These are phyloP conservation scores for Myanophis thanlyinensis DNA, from an alignment of 2,113 vertebrate genomes.

Conservation along the genomic window DNA sequence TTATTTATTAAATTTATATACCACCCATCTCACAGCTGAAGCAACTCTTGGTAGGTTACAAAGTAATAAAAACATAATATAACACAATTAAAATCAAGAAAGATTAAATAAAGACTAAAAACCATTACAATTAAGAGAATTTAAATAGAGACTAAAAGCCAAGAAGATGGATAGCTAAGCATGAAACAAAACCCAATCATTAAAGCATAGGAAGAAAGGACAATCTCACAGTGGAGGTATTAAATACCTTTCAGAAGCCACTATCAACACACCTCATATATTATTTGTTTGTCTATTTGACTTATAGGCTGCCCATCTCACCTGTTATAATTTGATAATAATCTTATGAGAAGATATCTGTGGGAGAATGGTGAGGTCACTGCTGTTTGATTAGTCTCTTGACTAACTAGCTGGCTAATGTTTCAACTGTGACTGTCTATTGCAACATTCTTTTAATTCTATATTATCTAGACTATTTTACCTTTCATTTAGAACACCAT, in stretches of 20 bases:
- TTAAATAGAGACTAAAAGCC: neutral
- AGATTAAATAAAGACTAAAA: neutral
- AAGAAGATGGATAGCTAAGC: neutral
- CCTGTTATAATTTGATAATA: neutral
- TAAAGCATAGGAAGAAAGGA: neutral
- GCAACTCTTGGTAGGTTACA: neutral
- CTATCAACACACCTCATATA: neutral
- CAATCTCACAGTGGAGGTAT: neutral
- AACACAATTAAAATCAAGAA: neutral
- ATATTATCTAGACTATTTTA: neutral
- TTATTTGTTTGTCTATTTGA: neutral
- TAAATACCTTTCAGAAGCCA: neutral
- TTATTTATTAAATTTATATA: neutral
- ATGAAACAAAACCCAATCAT: neutral
- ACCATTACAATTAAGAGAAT: neutral
- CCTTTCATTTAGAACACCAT: neutral
- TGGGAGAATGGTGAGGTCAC: neutral
- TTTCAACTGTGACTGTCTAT: neutral
- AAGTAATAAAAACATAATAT: neutral
- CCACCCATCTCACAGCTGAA: neutral
- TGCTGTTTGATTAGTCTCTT: neutral
- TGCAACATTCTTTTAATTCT: neutral
- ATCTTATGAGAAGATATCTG: neutral
- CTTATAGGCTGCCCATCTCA: neutral
- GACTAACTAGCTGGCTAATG: neutral